Percentiles rank a stretch among this genome's conserved stretches.
phyloP scores from a whole-genome alignment of 2,797 vertebrate genomes.

The Dermochelys coriacea region DNA sequence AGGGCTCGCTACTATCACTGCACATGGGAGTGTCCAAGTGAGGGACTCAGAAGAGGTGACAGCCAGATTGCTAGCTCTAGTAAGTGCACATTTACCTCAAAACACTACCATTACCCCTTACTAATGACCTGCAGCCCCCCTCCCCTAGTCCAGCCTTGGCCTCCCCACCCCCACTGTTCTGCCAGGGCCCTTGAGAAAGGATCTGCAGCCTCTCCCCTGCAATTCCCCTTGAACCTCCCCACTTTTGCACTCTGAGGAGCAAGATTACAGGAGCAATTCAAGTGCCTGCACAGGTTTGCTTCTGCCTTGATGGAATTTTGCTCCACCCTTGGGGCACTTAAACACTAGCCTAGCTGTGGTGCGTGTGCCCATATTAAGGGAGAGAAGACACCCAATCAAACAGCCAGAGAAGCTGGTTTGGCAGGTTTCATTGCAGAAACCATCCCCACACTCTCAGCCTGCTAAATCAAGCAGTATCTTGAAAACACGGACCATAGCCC shows the following conservation, averaged over 20 bases:
- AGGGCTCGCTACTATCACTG: neutral
- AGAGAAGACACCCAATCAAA: constrained; percentile 44
- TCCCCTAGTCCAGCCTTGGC: neutral
- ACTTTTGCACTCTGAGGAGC: neutral
- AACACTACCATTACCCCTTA: too few species aligned
- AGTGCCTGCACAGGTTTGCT: neutral
- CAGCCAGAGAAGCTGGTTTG: constrained; percentile 60
- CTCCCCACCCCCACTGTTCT: neutral
- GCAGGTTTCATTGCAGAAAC: constrained; percentile 69
- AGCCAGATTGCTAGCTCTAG: neutral
- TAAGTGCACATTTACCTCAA: neutral
- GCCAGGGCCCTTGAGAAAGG: neutral
- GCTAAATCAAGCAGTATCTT: constrained; percentile 54
- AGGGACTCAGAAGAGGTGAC: neutral
- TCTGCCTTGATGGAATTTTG: neutral
- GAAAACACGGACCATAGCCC: constrained; percentile 15
- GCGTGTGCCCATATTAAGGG: neutral
- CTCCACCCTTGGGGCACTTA: neutral
- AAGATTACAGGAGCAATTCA: neutral
- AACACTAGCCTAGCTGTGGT: neutral
- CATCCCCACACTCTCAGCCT: constrained; percentile 22
- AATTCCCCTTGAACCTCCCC: neutral
- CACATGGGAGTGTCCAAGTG: neutral
- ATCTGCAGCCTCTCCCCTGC: neutral
- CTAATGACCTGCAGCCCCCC: neutral